Evolutionary conservation across 2,797 vertebrate species (phyloP).

Genomic region (Pachyuromys duprasi): DNA sequence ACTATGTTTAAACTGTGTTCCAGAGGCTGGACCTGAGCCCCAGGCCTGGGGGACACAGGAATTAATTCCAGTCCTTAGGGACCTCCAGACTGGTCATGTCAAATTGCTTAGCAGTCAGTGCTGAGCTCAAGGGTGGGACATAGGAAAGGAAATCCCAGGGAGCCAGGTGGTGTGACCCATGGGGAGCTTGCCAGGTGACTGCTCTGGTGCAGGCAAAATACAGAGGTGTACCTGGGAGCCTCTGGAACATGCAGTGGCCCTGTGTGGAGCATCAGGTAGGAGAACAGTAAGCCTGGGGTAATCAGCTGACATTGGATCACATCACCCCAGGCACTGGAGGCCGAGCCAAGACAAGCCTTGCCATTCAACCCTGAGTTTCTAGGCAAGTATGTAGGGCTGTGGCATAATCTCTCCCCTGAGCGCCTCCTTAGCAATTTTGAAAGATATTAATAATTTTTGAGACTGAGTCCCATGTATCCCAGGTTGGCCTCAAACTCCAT

Average conservation of each 20-base stretch:
- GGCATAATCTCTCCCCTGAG: not conserved
- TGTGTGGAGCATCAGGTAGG: not conserved
- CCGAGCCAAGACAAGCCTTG: not conserved
- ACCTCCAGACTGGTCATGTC: not conserved
- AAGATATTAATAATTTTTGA: constrained; percentile 1
- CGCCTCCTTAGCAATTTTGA: not conserved
- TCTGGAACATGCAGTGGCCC: not conserved
- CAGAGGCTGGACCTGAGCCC: not conserved
- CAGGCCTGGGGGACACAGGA: not conserved
- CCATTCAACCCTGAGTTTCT: not conserved
- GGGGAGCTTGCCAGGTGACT: not conserved
- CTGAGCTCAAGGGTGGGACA: not conserved
- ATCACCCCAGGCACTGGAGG: not conserved
- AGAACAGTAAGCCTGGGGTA: not conserved
- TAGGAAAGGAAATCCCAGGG: not conserved
- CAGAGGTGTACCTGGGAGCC: not conserved
- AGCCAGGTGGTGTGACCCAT: not conserved
- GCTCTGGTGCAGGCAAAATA: not conserved
- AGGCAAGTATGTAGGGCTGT: not conserved
- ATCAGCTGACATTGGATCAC: not conserved
- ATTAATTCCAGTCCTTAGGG: not conserved
- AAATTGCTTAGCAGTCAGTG: not conserved
- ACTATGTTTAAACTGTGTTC: not conserved
- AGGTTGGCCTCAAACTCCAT: not conserved
- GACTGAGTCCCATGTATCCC: not conserved